phyloP scores from a whole-genome alignment of 2,113 vertebrate genomes.

The Oceanites oceanicus region DNA sequence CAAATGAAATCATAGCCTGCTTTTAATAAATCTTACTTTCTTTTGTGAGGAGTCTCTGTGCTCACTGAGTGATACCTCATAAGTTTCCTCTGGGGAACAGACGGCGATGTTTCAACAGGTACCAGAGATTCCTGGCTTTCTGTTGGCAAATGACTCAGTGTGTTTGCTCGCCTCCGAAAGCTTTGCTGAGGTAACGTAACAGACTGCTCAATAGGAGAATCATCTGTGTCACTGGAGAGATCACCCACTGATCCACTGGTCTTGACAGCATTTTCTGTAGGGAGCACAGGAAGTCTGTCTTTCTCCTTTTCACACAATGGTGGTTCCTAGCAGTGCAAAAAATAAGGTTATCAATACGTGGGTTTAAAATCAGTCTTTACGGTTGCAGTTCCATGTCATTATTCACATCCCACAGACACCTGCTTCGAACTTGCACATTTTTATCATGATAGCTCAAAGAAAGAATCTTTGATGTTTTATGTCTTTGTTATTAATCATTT shows the following conservation, averaged over 20 bases:
- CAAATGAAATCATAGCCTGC: conserved; percentile 6
- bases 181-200: conserved; percentile 63
- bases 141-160: conserved; percentile 84
- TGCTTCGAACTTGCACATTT: background rate
- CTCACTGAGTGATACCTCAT: conserved; percentile 96
- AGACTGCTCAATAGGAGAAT: conserved; percentile 12
- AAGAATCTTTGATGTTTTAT: background rate
- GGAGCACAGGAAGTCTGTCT: background rate
- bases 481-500: background rate
- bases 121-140: conserved; percentile 57
- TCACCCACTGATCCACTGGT: conserved; percentile 83
- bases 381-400: background rate
- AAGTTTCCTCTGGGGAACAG: conserved; percentile 87
- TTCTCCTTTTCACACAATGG: conserved; percentile 51
- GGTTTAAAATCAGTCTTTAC: background rate
- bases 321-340: conserved; percentile 44
- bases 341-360: background rate
- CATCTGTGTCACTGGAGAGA: conserved; percentile 72
- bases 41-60: conserved; percentile 90
- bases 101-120: conserved; percentile 59
- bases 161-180: conserved; percentile 87
- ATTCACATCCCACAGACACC: background rate
- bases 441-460: background rate
- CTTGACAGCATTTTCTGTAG: conserved; percentile 56
- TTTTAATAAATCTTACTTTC: conserved; percentile 81